Base-by-base conservation (phyloP, 2,113 vertebrate species). In the Petrocephalus microphthalmus region DNA sequence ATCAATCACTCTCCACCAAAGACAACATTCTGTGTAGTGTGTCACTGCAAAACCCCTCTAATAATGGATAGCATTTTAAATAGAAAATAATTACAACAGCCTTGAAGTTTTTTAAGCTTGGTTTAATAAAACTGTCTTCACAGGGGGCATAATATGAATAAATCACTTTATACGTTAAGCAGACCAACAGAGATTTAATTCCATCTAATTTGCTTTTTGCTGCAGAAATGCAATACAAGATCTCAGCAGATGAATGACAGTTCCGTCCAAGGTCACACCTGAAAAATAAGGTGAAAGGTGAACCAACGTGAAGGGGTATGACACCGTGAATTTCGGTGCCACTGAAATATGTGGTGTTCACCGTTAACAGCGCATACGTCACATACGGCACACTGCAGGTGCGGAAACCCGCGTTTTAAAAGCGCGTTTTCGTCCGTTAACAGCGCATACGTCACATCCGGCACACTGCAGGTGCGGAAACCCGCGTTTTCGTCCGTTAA, bases 41-140 rank as follows among this genome's bases (percentile, higher is more conserved):
- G 85, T 78, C 53, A 89, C 94, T 91, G 94, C 91, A 91, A 94
- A 93, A 89, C 88, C 93, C 92, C 91, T 90, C 93, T 94, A 82
- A 89, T 22, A 19, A n/a, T 15, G 19, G 33, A 78, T n/a, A 45
- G 64, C 37, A 54, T 57, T 85, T 51, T 19, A 54, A 52, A 83
- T 15, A 47, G 53, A 45, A 6, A 3, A n/a, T 11, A 7, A 42
- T 42, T 42, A 42, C 42, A 64, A 37, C 67, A 33, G 64, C 25
- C 67, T 8, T 60, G 20, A 11, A 25, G 60, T 25, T 64, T 54
- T 54, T 54, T 29, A 67, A 67, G 60, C 60, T 67, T 84, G 83
- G 10, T 7, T 5, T 13, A 22, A 60, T 86, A 5, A 42, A 60
- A 86, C 52, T 0, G 4, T 19, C 52, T 33, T 86, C 85, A 42